Conservation (phyloP, 92 coral and sea anemone genomes). For the Actinernus sp. region DNA sequence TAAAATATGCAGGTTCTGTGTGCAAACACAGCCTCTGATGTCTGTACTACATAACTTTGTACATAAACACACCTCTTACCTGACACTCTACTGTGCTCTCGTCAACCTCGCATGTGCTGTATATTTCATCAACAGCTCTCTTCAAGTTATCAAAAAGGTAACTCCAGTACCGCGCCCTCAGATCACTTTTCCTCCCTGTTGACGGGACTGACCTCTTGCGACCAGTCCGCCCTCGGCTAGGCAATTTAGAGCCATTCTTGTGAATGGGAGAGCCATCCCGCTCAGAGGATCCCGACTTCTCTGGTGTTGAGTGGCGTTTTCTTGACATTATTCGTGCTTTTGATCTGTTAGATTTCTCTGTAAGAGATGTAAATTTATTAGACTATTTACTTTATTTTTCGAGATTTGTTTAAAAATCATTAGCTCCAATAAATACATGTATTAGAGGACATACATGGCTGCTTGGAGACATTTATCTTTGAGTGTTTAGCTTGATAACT, state of each 20-base stretch:
- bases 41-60: too few relatives aligned
- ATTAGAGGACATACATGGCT: too few relatives aligned
- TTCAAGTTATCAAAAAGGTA: constrained; percentile 96
- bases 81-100: constrained; percentile 97
- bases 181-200: constrained; percentile 87
- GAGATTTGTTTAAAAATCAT: too few relatives aligned
- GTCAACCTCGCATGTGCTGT: constrained; percentile 95
- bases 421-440: too few relatives aligned
- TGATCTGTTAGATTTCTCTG: constrained; percentile 53
- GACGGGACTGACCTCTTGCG: constrained; percentile 80
- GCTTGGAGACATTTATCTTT: too few relatives aligned
- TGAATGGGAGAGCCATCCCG: constrained; percentile 81
- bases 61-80: too few relatives aligned
- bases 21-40: too few relatives aligned
- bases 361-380: too few relatives aligned
- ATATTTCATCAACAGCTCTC: constrained; percentile 98
- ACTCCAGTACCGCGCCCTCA: constrained; percentile 97
- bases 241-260: constrained; percentile 78
- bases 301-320: constrained; percentile 78
- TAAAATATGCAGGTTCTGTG: too few relatives aligned
- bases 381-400: too few relatives aligned
- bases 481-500: too few relatives aligned
- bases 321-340: constrained; percentile 59
- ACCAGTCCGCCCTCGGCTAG: constrained; percentile 66
- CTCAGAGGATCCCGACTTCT: constrained; percentile 90